These are phyloP conservation scores for Cerceris ruficornis DNA, from an alignment of 2,888 invertebrate genomes.

Conservation along the genomic window DNA sequence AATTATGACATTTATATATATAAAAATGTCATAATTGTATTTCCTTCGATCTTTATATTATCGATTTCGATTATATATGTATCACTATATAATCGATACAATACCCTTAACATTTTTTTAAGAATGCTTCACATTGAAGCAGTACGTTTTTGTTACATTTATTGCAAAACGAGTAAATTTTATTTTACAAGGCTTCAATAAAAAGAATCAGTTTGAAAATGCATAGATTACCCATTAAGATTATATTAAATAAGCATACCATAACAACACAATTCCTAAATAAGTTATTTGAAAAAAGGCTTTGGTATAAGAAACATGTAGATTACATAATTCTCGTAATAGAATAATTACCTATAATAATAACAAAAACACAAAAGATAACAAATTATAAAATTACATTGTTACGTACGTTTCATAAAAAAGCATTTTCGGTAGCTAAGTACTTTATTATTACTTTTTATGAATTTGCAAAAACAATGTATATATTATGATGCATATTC, in stretches of 20 bases:
- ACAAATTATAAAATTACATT: constrained; percentile 48
- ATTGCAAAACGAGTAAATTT: constrained; percentile 16
- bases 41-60: constrained; percentile 11
- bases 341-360: constrained; percentile 4
- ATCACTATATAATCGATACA: constrained; percentile 6
- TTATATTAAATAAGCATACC: too few species aligned
- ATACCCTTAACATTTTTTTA: constrained; percentile 11
- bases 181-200: constrained; percentile 29
- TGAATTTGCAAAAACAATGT: constrained; percentile 29
- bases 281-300: constrained; percentile 23
- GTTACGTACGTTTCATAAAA: constrained; percentile 42
- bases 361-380: constrained; percentile 27
- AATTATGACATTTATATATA: constrained; percentile 10
- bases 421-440: constrained; percentile 33
- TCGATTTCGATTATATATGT: too few species aligned
- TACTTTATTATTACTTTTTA: constrained; percentile 29
- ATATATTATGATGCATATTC: constrained; percentile 15
- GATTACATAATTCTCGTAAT: constrained; percentile 16
- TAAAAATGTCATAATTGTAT: constrained; percentile 13
- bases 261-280: too few species aligned
- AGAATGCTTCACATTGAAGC: background rate
- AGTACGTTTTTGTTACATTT: constrained; percentile 3
- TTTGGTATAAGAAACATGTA: constrained; percentile 55
- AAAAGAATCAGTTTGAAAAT: too few species aligned
- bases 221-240: too few species aligned